phyloP scores from a whole-genome alignment of 2,113 vertebrate species.

The Eubucco bourcierii region DNA sequence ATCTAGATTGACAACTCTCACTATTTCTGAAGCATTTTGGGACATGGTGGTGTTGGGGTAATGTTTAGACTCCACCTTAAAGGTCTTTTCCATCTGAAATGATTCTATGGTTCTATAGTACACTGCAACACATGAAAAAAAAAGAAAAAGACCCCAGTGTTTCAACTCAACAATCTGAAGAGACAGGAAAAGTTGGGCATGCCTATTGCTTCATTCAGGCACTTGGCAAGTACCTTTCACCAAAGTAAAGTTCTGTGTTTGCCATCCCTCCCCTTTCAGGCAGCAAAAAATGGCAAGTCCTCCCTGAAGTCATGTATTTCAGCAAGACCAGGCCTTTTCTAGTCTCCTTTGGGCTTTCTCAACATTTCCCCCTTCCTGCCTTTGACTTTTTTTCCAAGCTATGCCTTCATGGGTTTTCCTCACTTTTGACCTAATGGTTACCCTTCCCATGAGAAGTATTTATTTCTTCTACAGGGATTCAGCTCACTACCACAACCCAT shows the following conservation, averaged over 20 bases:
- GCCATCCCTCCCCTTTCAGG: background rate
- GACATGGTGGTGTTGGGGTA: no score
- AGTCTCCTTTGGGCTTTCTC: background rate
- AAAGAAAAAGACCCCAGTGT: background rate
- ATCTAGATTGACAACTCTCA: background rate
- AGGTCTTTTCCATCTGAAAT: no score
- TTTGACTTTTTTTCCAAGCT: background rate
- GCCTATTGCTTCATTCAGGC: background rate
- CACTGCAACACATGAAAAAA: background rate
- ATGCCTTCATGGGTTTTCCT: background rate
- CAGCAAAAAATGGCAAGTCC: background rate
- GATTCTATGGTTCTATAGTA: no score
- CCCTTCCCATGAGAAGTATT: rapidly evolving
- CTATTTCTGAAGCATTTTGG: background rate
- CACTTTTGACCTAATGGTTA: background rate
- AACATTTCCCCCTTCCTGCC: background rate
- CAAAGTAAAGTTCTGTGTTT: background rate
- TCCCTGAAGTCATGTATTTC: background rate
- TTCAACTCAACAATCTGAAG: background rate
- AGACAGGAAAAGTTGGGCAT: background rate
- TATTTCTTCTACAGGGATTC: background rate
- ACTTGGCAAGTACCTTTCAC: background rate
- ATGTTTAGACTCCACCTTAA: no score
- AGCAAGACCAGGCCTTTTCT: background rate
- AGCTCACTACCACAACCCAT: background rate